Conservation (phyloP, 2,113 vertebrate genomes). For the Strix aluco region DNA sequence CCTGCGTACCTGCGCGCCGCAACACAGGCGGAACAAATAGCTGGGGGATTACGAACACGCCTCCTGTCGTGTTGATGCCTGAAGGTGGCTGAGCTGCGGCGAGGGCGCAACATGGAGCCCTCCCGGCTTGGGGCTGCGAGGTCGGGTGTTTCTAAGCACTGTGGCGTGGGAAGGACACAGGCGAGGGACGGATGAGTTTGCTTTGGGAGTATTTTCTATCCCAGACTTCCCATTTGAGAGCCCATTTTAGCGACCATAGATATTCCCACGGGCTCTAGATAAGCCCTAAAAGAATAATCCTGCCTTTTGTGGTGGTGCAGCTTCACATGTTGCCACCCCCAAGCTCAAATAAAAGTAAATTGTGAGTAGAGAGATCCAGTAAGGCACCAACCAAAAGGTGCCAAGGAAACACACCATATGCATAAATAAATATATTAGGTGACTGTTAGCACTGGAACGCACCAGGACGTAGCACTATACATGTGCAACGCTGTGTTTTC, state of each 20-base stretch:
- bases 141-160: accelerated
- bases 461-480: neutral
- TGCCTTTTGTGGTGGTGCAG: neutral
- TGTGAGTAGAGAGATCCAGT: neutral
- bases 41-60: accelerated
- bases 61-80: neutral
- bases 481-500: neutral
- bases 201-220: neutral
- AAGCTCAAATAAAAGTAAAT: neutral
- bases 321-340: neutral
- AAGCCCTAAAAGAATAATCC: neutral
- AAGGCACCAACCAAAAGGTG: neutral
- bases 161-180: neutral
- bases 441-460: neutral
- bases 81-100: accelerated
- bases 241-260: neutral
- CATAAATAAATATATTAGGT: neutral
- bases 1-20: neutral
- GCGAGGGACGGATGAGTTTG: neutral
- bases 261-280: accelerated
- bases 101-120: accelerated
- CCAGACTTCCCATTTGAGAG: neutral
- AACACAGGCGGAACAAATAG: neutral
- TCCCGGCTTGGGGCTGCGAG: accelerated
- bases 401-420: neutral